Evolutionary conservation across 1,140 invertebrate genomes (phyloP).

Genomic region (Drosophila tani): DNA sequence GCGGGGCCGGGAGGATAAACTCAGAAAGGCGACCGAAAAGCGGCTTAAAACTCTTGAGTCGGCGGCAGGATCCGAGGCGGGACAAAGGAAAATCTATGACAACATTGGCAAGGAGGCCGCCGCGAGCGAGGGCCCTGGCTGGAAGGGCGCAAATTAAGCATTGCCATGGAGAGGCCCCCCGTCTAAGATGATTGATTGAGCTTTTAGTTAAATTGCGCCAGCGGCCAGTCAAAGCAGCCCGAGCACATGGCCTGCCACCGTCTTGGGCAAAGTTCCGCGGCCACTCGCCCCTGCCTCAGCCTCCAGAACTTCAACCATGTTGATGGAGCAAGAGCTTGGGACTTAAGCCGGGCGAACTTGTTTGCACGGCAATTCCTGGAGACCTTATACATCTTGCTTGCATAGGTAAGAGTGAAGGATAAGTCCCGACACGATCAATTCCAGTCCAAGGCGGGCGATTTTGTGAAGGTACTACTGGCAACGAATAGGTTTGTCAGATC

Average conservation of each 20-base stretch:
- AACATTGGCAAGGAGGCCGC: slow-evolving; percentile 62
- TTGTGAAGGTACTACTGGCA: not conserved
- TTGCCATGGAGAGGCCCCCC: slow-evolving; percentile 51
- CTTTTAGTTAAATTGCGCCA: slow-evolving; percentile 77
- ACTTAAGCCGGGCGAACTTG: not conserved
- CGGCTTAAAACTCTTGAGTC: slow-evolving; percentile 67
- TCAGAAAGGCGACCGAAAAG: slow-evolving; percentile 70
- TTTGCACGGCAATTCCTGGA: not conserved
- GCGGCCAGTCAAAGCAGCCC: slow-evolving; percentile 49
- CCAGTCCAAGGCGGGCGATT: not conserved
- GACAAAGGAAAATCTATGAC: slow-evolving; percentile 62
- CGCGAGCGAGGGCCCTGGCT: not conserved
- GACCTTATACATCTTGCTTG: not conserved
- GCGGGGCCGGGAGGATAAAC: slow-evolving; percentile 56
- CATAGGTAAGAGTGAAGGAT: not conserved
- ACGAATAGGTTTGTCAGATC: too few species aligned
- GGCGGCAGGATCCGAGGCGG: not conserved
- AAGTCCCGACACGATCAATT: not conserved
- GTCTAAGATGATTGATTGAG: slow-evolving; percentile 74
- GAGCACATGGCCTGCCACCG: slow-evolving; percentile 22
- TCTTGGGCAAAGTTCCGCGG: slow-evolving; percentile 12
- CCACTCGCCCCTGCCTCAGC: not conserved
- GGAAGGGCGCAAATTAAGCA: slow-evolving; percentile 53
- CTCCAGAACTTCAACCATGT: not conserved
- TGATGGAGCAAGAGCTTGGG: not conserved